Evolutionary conservation across 2,888 invertebrate genomes (phyloP).

Genomic region (Amphipyra tragopoginis): DNA sequence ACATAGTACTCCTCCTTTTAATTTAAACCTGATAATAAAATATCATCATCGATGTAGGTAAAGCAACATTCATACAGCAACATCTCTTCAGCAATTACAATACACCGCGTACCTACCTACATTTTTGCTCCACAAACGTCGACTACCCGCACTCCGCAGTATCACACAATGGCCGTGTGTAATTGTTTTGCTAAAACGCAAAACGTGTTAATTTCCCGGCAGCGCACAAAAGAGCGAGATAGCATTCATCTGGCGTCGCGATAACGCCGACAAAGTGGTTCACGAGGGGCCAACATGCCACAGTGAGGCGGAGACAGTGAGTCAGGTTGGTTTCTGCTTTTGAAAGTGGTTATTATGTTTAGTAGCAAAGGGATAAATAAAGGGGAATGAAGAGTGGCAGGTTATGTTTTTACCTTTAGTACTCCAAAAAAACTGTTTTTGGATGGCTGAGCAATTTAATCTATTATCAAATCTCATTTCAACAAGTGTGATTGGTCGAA

Average conservation of each 20-base stretch:
- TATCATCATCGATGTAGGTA: not conserved
- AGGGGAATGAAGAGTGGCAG: too few relatives aligned
- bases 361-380: not conserved
- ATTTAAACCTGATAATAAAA: too few relatives aligned
- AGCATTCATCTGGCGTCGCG: slow-evolving; percentile 59
- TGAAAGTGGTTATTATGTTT: not conserved
- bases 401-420: too few relatives aligned
- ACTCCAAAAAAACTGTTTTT: too few relatives aligned
- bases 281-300: slow-evolving; percentile 45
- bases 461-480: too few relatives aligned
- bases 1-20: too few relatives aligned
- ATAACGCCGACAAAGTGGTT: slow-evolving; percentile 61
- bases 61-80: not conserved
- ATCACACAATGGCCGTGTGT: slow-evolving; percentile 55
- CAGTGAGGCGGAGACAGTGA: slow-evolving; percentile 12
- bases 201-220: slow-evolving; percentile 63
- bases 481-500: too few relatives aligned
- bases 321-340: not conserved
- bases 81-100: slow-evolving; percentile 17
- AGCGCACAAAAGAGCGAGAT: slow-evolving; percentile 60
- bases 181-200: slow-evolving; percentile 63
- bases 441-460: too few relatives aligned
- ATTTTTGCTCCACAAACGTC: slow-evolving; percentile 22
- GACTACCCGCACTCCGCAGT: slow-evolving; percentile 46
- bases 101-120: slow-evolving; percentile 6